Conservation (phyloP, 35 echinoderm and acorn worm genomes). For the Chiridota heheva region DNA sequence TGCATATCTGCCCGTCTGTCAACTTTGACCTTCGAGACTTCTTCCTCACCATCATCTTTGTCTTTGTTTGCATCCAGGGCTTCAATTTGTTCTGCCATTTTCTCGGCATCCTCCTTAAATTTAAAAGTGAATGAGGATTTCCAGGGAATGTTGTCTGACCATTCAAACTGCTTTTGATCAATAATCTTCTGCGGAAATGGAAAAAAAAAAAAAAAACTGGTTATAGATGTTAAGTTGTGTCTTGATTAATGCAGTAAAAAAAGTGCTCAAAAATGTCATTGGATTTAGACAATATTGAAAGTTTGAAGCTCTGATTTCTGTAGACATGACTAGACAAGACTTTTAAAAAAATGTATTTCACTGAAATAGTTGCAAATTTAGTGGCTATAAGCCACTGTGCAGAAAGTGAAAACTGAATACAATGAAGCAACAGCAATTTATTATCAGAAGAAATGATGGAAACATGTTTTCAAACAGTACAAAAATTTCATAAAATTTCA, state of each 20-base stretch:
- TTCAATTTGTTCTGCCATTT: conserved; percentile 59
- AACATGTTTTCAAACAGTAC: too few relatives aligned
- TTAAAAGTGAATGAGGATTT: conserved; percentile 10
- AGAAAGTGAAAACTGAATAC: too few relatives aligned
- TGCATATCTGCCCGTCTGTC: conserved; percentile 34
- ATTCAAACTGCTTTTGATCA: conserved; percentile 22
- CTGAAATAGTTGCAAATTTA: too few relatives aligned
- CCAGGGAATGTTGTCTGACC: conserved; percentile 56
- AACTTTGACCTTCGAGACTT: conserved; percentile 39
- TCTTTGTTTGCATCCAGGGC: conserved; percentile 1
- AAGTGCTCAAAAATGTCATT: too few relatives aligned
- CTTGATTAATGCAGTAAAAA: background rate
- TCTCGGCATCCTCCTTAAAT: conserved; percentile 63
- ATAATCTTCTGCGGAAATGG: background rate
- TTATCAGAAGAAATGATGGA: too few relatives aligned
- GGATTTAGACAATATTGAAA: background rate
- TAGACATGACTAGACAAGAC: background rate
- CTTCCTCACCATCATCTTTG: conserved; percentile 32
- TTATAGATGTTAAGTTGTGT: background rate
- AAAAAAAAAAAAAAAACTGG: background rate
- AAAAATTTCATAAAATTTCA: too few relatives aligned
- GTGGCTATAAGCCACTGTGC: too few relatives aligned
- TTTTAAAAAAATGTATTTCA: background rate
- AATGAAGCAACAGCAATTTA: too few relatives aligned
- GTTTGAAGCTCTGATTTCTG: background rate